Base-by-base conservation (phyloP, 2,113 vertebrate species). In the Sceloporus tristichus region DNA sequence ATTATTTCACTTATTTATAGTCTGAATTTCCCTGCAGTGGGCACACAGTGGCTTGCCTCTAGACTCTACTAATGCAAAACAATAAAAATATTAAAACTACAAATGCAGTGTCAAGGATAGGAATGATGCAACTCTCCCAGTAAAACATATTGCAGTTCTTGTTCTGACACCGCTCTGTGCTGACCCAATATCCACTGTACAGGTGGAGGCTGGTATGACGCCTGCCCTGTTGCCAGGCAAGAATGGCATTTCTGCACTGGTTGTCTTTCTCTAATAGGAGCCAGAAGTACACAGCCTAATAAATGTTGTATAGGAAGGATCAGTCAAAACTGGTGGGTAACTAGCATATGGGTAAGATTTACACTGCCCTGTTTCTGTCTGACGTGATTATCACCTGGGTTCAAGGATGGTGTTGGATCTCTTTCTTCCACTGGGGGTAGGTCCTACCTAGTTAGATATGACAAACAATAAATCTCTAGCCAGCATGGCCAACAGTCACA, bases 51-150 rank as follows among this genome's bases (percentile, higher is more conserved):
- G 18, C 29, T 56, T 38, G 38, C 53, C 34, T 42, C 54, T 5
- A 75, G 11, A 16, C 2, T 25, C 29, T 87, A 56, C 38, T n/a
- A 56, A 59, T 56, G 19, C 38, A 81, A 59, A 9, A 81, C 54
- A 81, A 77, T 77, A 85, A 77, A 75, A 62, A 85, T 29, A 77
- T 9, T 29, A 85, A 85, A 40, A 59, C 16, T 48, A 54, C 16
- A 48, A 3, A 27, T 6, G n/a, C 25, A 34, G 2, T 9, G n/a
- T 79, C 2, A 34, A 38, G 13, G n/a, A 86, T 79, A 23, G 11
- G 54, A 66, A 25, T 16, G 56, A 79, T 70, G 3, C 9, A 86
- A 79, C 34, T 5, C 66, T 34, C n/a, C 18, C 25, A 53, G 14
- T 54, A 73, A 84, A 73, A 71, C 25, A 56, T 18, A 70, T 56